Conservation (phyloP, 2,888 invertebrate species). For the Linnaemya vulpina region DNA sequence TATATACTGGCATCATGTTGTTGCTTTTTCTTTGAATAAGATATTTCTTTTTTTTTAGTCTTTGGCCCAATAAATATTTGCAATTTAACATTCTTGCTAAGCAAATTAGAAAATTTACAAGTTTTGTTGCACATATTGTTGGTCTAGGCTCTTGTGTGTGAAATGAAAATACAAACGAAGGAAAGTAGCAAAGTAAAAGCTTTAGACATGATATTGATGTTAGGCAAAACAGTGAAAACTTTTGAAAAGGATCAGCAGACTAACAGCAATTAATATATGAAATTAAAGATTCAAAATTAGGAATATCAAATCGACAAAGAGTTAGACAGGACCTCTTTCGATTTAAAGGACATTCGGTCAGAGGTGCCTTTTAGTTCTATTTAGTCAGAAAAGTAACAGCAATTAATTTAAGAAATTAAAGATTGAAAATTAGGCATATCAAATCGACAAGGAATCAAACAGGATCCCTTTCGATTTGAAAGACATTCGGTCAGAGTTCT, state of each 20-base stretch:
- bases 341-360: too few species aligned
- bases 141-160: not conserved
- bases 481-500: too few species aligned
- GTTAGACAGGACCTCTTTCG: too few species aligned
- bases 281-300: too few species aligned
- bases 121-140: conserved; percentile 42
- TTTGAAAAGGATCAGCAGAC: not conserved
- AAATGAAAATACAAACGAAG: conserved; percentile 17
- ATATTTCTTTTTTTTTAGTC: conserved; percentile 34
- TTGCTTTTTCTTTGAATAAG: conserved; percentile 9
- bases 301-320: too few species aligned
- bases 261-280: not conserved
- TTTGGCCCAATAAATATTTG: conserved; percentile 56
- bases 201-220: not conserved
- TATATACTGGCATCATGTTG: conserved; percentile 21
- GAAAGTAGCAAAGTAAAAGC: conserved; percentile 4
- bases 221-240: not conserved
- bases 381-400: too few species aligned
- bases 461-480: too few species aligned
- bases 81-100: conserved; percentile 62
- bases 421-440: too few species aligned
- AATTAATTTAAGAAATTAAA: too few species aligned
- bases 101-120: conserved; percentile 68
- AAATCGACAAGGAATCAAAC: too few species aligned
- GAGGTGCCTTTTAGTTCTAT: too few species aligned